These are phyloP conservation scores for Sorex fumeus DNA, from an alignment of 2,113 vertebrate genomes.

Conservation along the genomic window DNA sequence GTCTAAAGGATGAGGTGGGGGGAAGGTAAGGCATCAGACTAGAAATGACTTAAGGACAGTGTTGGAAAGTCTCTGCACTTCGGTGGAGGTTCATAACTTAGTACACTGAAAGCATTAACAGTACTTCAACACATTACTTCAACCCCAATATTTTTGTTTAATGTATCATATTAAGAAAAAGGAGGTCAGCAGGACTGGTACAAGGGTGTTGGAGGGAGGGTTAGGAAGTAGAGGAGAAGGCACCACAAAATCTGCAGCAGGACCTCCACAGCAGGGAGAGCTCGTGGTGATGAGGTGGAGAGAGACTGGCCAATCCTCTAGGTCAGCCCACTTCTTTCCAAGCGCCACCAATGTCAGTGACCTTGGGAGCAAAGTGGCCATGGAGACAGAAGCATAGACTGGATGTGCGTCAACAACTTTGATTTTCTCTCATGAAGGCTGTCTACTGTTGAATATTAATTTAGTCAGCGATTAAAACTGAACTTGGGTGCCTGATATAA, in stretches of 20 bases:
- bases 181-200: background rate
- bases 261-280: background rate
- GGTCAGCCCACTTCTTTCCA: background rate
- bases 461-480: conserved; percentile 25
- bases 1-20: no score
- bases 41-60: no score
- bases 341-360: no score
- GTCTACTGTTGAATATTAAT: background rate
- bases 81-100: no score
- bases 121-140: no score
- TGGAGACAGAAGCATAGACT: background rate
- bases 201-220: background rate
- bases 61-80: no score
- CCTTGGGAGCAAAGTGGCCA: background rate
- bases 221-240: background rate
- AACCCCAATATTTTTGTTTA: no score
- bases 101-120: no score
- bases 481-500: background rate
- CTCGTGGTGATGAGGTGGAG: background rate
- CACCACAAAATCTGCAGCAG: background rate
- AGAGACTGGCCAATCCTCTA: background rate
- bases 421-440: background rate
- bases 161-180: background rate
- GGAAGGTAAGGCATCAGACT: no score
- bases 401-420: background rate